Conservation (phyloP, 2,797 vertebrate genomes). For the Anableps anableps region DNA sequence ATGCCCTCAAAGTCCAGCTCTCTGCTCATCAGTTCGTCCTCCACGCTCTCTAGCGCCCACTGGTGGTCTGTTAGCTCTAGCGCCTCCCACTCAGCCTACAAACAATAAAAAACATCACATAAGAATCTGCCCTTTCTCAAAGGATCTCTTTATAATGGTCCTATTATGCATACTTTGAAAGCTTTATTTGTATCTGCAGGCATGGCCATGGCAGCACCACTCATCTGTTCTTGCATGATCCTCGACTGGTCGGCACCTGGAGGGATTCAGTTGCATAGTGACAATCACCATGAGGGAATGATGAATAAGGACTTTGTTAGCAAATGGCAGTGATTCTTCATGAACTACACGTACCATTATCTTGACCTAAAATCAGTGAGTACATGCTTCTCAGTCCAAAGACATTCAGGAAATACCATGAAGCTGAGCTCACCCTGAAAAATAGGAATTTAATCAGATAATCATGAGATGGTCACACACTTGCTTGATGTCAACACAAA, state of each 20-base stretch:
- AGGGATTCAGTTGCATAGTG: not conserved
- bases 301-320: not conserved
- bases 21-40: constrained; percentile 96
- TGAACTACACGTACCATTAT: constrained; percentile 89
- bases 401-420: constrained; percentile 99
- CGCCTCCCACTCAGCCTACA: constrained; percentile 97
- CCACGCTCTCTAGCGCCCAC: constrained; percentile 96
- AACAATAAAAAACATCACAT: constrained; percentile 36
- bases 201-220: constrained; percentile 99
- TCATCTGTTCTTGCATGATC: constrained; percentile 99
- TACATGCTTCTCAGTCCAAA: constrained; percentile 99
- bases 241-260: constrained; percentile 95
- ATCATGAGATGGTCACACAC: constrained; percentile 1
- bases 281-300: constrained; percentile 5
- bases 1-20: constrained; percentile 97
- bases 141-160: not conserved
- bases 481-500: not conserved
- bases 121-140: not conserved
- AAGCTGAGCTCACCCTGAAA: constrained; percentile 97
- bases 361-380: constrained; percentile 96
- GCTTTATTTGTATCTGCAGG: constrained; percentile 99
- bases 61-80: constrained; percentile 97
- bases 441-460: constrained; percentile 20
- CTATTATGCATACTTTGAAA: constrained; percentile 90
- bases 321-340: not conserved